phyloP scores from a whole-genome alignment of 2,888 invertebrate species.

The Ophraella communa region DNA sequence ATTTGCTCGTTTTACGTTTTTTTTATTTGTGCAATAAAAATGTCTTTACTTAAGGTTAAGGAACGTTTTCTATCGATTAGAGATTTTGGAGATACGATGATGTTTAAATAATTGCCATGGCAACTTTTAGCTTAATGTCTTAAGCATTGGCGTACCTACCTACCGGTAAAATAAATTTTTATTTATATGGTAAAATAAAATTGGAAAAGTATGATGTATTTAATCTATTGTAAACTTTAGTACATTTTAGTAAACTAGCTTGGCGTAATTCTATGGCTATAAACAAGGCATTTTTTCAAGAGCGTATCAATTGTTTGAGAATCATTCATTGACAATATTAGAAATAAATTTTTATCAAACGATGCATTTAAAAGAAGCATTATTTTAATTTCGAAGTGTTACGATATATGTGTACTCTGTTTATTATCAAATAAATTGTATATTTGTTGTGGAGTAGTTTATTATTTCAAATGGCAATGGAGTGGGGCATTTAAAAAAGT shows the following conservation, averaged over 20 bases:
- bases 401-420: slow-evolving; percentile 42
- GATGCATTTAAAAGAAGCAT: slow-evolving; percentile 42
- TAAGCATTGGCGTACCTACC: not conserved
- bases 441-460: slow-evolving; percentile 42
- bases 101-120: not conserved
- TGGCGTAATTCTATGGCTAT: not conserved
- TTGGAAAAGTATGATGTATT: not conserved
- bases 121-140: not conserved
- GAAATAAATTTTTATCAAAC: slow-evolving; percentile 33
- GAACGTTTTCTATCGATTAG: not conserved
- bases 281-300: slow-evolving; percentile 22
- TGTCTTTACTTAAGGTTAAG: too few relatives aligned
- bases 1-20: too few relatives aligned
- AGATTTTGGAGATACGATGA: not conserved
- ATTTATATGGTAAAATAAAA: not conserved
- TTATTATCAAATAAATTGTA: slow-evolving; percentile 46
- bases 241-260: not conserved
- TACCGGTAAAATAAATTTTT: too few relatives aligned
- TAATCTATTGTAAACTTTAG: not conserved
- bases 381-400: slow-evolving; percentile 39
- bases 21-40: too few relatives aligned
- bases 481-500: not conserved
- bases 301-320: slow-evolving; percentile 33
- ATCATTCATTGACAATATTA: slow-evolving; percentile 36
- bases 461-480: slow-evolving; percentile 2